A percentile compares a stretch with the other conserved stretches of the same genome.
These are phyloP conservation scores for Osedax frankpressi DNA, from an alignment of 2,888 invertebrate species.

Conservation along the genomic window DNA sequence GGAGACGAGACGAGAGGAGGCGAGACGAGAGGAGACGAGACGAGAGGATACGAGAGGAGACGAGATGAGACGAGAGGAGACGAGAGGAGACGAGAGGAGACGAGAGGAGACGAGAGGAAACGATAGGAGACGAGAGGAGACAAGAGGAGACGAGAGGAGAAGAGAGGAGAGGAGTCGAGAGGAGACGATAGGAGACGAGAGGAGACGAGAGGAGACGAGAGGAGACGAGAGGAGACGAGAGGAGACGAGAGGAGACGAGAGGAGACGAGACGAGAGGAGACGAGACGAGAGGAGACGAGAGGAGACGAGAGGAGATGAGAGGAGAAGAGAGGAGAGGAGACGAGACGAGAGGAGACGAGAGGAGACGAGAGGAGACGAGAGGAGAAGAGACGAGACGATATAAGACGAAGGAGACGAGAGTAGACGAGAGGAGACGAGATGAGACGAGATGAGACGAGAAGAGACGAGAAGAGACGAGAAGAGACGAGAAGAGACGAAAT, in stretches of 20 bases:
- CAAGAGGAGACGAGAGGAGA: constrained; percentile 2
- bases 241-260: constrained; percentile 4
- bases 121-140: constrained; percentile 2
- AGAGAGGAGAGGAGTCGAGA: constrained; percentile 2
- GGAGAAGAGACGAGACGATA: constrained; percentile 1
- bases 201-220: constrained; percentile 4
- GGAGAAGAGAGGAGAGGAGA: constrained; percentile 2
- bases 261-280: neutral
- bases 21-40: constrained; percentile 4
- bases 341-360: constrained; percentile 4
- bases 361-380: constrained; percentile 4
- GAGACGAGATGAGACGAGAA: constrained; percentile 1
- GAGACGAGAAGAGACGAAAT: neutral
- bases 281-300: neutral
- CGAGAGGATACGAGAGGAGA: constrained; percentile 2
- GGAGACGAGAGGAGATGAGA: constrained; percentile 2
- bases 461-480: constrained; percentile 1
- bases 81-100: constrained; percentile 4
- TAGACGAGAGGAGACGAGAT: constrained; percentile 1
- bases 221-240: constrained; percentile 4
- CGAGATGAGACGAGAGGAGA: constrained; percentile 2
- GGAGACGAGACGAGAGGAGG: constrained; percentile 2
- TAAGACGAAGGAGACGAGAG: constrained; percentile 1
- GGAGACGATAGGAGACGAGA: constrained; percentile 2
- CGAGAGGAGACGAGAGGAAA: constrained; percentile 2